Evolutionary conservation across 2,888 invertebrate genomes (phyloP), one percentile per base, ranked within the genome.

Genomic region (Lithophane leautieri): DNA sequence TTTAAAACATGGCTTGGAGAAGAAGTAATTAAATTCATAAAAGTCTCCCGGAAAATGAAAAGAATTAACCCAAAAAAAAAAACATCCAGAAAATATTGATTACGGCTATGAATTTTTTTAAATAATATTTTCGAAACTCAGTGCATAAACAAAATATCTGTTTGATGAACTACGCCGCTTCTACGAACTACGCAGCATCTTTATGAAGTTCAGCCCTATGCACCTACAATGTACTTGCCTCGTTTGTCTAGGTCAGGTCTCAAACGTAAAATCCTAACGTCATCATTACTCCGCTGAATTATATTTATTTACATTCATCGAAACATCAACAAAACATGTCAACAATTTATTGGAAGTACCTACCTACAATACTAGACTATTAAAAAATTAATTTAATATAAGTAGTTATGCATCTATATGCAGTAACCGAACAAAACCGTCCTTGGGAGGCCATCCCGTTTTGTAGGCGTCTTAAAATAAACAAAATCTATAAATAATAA

Each of bases 391-490:
- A 19, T 28, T 14, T 34, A 42, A 71, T 69, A 28, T 66, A 65
- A 12, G 58, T 71, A 67, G 50, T 50, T 80, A 73, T 82, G 78
- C 74, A 83, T 60, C 50, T 82, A 69, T 73, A 72, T 84, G 82
- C 81, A 81, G 73, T 62, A 25, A 65, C 67, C 66, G 83, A 79
- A 87, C 88, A 88, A 88, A 85, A 88, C 81, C 86, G 89, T 85
- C 90, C 90, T 90, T 90, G 89, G 81, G 74, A 76, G 70, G 71
- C 74, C 81, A 86, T 79, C 70, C 82, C 63, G 25, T 54, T n/a
- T n/a, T 70, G 56, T 66, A 77, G 50, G 58, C 62, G 61, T 79
- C 72, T 72, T 76, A 61, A 84, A 82, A 85, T 80, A 84, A 76
- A 77, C 66, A 72, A 66, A 16, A 58, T 63, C 56, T 71, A 25